A percentile compares a stretch with the other conserved stretches of the same genome.
phyloP scores from a whole-genome alignment of 1,140 invertebrate genomes.

The Copidosoma floridanum region DNA sequence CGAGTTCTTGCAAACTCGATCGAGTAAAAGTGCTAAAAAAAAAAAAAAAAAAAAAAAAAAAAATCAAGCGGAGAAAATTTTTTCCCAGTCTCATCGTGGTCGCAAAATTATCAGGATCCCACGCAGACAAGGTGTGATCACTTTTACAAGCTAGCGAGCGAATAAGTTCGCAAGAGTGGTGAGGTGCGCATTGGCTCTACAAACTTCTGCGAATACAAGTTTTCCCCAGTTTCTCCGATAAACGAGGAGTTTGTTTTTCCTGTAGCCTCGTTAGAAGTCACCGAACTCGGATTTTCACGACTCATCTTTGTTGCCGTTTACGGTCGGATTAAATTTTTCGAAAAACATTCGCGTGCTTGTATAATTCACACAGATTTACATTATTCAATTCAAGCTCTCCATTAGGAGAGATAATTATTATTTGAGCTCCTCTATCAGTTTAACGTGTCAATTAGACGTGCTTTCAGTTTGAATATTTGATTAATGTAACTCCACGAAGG shows the following conservation, averaged over 20 bases:
- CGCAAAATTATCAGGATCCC: conserved; percentile 5
- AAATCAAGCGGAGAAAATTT: not conserved
- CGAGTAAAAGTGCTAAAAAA: not conserved
- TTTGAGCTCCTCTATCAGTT: too few species aligned
- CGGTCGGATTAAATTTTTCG: too few species aligned
- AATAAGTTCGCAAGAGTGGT: conserved; percentile 12
- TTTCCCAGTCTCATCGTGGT: conserved; percentile 7
- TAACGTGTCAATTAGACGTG: too few species aligned
- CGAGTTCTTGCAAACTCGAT: too few species aligned
- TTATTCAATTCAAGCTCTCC: too few species aligned
- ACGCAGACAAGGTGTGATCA: conserved; percentile 15
- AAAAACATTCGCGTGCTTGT: too few species aligned
- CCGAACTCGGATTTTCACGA: conserved; percentile 1
- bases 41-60: not conserved
- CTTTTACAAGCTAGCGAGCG: conserved; percentile 8
- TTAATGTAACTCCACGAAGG: too few species aligned
- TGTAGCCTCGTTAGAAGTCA: too few species aligned
- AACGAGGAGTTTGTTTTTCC: not conserved
- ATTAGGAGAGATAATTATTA: too few species aligned
- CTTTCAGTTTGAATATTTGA: too few species aligned
- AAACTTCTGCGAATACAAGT: conserved; percentile 7
- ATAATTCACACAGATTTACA: too few species aligned
- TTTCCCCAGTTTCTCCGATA: not conserved
- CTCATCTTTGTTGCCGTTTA: not conserved
- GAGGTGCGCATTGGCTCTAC: not conserved